phyloP scores from a whole-genome alignment of 2,888 invertebrate species.

The Pollenia griseotomentosa region DNA sequence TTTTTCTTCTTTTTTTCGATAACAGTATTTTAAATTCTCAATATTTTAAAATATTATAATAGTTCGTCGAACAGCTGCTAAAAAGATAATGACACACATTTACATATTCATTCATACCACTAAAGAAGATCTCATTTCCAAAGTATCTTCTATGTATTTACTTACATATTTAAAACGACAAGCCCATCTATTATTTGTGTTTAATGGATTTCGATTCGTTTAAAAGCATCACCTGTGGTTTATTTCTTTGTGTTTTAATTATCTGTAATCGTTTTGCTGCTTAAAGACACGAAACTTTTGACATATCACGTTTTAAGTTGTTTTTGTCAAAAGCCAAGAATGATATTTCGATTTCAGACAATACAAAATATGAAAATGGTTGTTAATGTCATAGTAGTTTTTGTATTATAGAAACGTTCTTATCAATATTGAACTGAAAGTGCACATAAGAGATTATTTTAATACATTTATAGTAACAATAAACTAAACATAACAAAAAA shows the following conservation, averaged over 20 bases:
- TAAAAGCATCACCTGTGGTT: constrained; percentile 23
- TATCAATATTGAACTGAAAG: no score
- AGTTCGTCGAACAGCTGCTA: neutral
- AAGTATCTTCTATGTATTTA: neutral
- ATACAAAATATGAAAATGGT: neutral
- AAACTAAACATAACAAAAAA: no score
- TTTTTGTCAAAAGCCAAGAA: constrained; percentile 22
- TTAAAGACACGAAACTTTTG: constrained; percentile 29
- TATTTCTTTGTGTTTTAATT: constrained; percentile 41
- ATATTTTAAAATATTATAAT: no score
- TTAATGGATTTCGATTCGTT: neutral
- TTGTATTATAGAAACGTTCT: no score
- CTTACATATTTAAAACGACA: neutral
- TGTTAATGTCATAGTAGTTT: no score
- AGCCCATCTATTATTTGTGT: constrained; percentile 35
- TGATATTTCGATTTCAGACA: neutral
- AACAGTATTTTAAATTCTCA: no score
- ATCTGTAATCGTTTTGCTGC: neutral
- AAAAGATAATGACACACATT: constrained; percentile 21
- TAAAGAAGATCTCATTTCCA: neutral
- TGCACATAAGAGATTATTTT: no score
- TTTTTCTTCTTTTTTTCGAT: no score
- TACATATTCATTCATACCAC: neutral
- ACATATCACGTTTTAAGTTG: constrained; percentile 58
- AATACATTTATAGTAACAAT: no score